Percentiles rank a stretch among this genome's conserved stretches.
Evolutionary conservation across 1,140 invertebrate genomes (phyloP).

Genomic region (Dryas iulia): DNA sequence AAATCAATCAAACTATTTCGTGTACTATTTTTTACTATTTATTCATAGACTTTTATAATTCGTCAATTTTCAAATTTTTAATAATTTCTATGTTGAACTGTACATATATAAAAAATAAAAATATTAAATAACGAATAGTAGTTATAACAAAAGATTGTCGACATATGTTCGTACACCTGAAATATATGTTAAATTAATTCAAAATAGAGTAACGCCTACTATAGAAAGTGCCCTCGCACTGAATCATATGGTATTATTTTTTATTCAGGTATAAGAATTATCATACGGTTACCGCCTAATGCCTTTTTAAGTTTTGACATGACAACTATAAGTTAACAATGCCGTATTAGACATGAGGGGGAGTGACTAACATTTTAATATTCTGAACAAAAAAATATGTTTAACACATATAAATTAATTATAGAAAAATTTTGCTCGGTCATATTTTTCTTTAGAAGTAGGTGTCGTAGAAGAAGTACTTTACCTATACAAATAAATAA

Average conservation of each 20-base stretch:
- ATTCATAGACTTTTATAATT: too few relatives aligned
- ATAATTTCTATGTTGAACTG: too few relatives aligned
- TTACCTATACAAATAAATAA: too few relatives aligned
- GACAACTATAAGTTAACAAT: constrained; percentile 67
- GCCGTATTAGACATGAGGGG: constrained; percentile 49
- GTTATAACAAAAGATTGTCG: constrained; percentile 17
- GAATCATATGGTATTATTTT: background rate
- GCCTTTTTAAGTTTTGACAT: constrained; percentile 65
- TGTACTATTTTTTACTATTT: too few relatives aligned
- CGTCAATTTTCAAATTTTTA: too few relatives aligned
- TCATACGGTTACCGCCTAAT: constrained; percentile 58
- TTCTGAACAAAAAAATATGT: constrained; percentile 15
- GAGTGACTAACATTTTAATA: constrained; percentile 47
- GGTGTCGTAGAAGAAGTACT: too few relatives aligned
- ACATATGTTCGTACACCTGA: constrained; percentile 63
- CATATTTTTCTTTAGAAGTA: background rate
- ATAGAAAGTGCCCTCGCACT: background rate
- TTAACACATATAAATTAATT: background rate
- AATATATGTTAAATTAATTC: background rate
- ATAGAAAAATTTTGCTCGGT: background rate
- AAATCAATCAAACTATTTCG: too few relatives aligned
- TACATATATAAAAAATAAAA: too few relatives aligned
- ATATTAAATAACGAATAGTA: too few relatives aligned
- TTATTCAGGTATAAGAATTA: constrained; percentile 37
- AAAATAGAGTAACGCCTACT: background rate